phyloP scores from a whole-genome alignment of 2,888 invertebrate genomes.

The Serripes groenlandicus region DNA sequence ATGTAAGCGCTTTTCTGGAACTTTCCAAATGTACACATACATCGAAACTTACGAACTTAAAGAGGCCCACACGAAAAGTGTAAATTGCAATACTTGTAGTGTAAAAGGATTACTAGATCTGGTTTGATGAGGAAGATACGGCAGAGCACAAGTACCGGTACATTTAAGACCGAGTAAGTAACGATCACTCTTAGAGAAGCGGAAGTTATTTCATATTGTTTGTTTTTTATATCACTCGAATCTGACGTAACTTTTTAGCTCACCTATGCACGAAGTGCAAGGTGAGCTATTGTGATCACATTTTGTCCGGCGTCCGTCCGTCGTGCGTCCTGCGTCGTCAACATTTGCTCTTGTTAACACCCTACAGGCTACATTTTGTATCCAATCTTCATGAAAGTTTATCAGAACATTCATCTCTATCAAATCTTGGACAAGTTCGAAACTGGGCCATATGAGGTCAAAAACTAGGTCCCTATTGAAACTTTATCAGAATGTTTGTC shows the following conservation, averaged over 20 bases:
- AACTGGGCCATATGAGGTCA: too few species aligned
- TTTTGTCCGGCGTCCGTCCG: too few species aligned
- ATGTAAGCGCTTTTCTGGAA: neutral
- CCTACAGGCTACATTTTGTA: too few species aligned
- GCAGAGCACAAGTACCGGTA: neutral
- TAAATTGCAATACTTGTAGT: neutral
- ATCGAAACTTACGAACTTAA: neutral
- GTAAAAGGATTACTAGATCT: neutral
- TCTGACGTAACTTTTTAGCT: neutral
- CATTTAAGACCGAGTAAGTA: neutral
- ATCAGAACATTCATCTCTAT: too few species aligned
- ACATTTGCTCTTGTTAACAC: too few species aligned
- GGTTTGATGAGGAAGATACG: neutral
- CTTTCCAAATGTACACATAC: conserved; percentile 1
- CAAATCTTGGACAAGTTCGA: too few species aligned
- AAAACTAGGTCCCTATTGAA: too few species aligned
- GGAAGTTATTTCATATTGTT: neutral
- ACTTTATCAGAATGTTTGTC: too few species aligned
- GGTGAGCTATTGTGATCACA: too few species aligned
- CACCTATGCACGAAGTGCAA: too few species aligned
- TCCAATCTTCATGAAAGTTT: too few species aligned
- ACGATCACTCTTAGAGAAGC: neutral
- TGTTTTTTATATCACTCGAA: neutral
- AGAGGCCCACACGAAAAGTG: neutral
- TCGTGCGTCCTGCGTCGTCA: too few species aligned